Evolutionary conservation across 2,797 vertebrate genomes (phyloP), one percentile per base, ranked within the genome.

Genomic region (Pangasius mekongensis): DNA sequence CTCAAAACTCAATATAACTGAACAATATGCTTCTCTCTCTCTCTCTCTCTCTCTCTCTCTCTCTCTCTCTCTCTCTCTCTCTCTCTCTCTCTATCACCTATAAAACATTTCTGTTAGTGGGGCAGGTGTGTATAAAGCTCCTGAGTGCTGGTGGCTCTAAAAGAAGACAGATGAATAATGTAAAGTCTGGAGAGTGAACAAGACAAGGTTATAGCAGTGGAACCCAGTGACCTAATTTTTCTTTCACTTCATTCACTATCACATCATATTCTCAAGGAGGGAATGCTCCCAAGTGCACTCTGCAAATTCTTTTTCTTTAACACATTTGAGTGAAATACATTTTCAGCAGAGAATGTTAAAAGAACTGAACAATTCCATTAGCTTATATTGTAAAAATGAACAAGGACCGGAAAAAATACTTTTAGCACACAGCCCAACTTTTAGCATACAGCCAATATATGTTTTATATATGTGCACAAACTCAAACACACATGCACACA

Each of bases 141-240:
- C 62, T 74, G 66, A 83, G 80, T 62, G 85, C 85, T 86, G 86
- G 92, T 13, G 24, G 86, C 86, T 4, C 85, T 90, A 89, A 93
- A 85, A 58, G 85, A 91, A 93, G 86, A 83, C 18, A n/a, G 73
- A 93, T 96, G 90, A 96, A 96, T 96, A 93, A 95, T 96, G 94
- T 69, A 96, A 92, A 84, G 43, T 91, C 88, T 91, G 89, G 90
- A 93, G 74, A 89, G 89, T 85, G 87, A 91, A 91, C 89, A 90
- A 85, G 64, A 90, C 92, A 82, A 88, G 90, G 90, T 92, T 92
- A 92, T 92, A 90, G 87, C 90, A 92, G 93, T 73, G 91, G 90
- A 95, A 88, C 94, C 93, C 92, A 95, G 92, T 95, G 93, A 94
- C 95, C 95, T 95, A 90, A 92, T 95, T 94, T 90, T 84, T 49